phyloP scores from a whole-genome alignment of 1,140 invertebrate genomes.

The silkworm (Bombyx mori) region DNA sequence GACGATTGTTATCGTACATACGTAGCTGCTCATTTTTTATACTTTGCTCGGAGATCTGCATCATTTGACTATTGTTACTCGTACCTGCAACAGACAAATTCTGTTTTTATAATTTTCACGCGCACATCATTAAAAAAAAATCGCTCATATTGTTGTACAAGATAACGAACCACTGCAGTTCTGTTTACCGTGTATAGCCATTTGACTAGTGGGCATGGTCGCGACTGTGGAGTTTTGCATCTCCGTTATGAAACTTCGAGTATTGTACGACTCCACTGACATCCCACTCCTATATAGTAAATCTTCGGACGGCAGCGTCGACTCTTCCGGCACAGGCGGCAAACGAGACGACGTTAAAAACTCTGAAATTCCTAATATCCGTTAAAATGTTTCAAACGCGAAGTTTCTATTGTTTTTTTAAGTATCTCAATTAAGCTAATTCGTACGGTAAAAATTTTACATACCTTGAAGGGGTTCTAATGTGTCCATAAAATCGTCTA shows the following conservation, averaged over 20 bases:
- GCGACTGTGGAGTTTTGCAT: slow-evolving; percentile 35
- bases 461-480: slow-evolving; percentile 87
- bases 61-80: slow-evolving; percentile 56
- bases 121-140: too few relatives aligned
- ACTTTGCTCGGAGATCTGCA: slow-evolving; percentile 40
- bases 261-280: slow-evolving; percentile 50
- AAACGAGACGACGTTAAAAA: slow-evolving; percentile 57
- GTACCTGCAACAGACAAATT: slow-evolving; percentile 35
- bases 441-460: slow-evolving; percentile 2
- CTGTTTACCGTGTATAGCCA: slow-evolving; percentile 53
- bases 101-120: neutral
- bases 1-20: slow-evolving; percentile 41
- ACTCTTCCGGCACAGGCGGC: slow-evolving; percentile 72
- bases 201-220: slow-evolving; percentile 60
- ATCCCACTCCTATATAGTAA: slow-evolving; percentile 49
- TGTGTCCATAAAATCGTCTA: slow-evolving; percentile 97
- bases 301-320: slow-evolving; percentile 46
- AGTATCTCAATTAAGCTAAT: too few relatives aligned
- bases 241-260: slow-evolving; percentile 38
- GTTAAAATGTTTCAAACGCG: too few relatives aligned
- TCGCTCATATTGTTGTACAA: neutral
- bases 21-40: slow-evolving; percentile 50
- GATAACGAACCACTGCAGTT: neutral
- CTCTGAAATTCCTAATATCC: slow-evolving; percentile 23
- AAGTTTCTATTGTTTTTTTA: too few relatives aligned